Conservation (phyloP, 1,140 invertebrate genomes). For the Megathymus violae region DNA sequence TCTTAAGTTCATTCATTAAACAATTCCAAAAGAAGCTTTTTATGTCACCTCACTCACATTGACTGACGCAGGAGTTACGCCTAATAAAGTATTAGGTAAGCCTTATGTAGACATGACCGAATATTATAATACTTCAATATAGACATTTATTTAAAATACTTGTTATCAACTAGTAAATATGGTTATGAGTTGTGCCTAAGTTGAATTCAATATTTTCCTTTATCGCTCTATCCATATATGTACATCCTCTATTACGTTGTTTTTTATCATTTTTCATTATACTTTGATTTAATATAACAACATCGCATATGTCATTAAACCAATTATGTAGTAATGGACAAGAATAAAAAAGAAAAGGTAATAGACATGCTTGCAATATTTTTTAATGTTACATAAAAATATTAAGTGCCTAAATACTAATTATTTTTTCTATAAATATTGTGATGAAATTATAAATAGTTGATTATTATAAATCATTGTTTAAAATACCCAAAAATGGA, state of each 20-base stretch:
- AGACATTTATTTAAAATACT: neutral
- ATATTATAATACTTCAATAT: neutral
- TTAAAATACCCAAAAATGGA: constrained; percentile 29
- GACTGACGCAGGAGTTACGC: neutral
- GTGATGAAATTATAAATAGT: constrained; percentile 19
- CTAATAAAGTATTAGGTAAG: neutral
- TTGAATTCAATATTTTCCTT: neutral
- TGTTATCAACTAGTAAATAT: neutral
- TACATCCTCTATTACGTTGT: too few species aligned
- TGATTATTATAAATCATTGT: constrained; percentile 10
- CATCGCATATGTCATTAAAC: neutral
- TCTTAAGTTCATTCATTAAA: constrained; percentile 3
- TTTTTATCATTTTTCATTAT: too few species aligned
- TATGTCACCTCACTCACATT: neutral
- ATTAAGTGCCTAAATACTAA: neutral
- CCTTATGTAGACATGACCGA: neutral
- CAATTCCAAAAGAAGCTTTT: constrained; percentile 2
- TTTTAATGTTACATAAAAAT: neutral
- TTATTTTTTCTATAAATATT: constrained; percentile 2
- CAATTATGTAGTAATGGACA: too few species aligned
- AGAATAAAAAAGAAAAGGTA: too few species aligned
- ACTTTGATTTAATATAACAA: too few species aligned
- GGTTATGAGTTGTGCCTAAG: neutral
- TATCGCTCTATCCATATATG: too few species aligned
- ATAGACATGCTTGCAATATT: neutral